Percentiles rank a stretch among this genome's conserved stretches.
These are phyloP conservation scores for Heliconius erato DNA, from an alignment of 2,888 invertebrate genomes.

Conservation along the genomic window DNA sequence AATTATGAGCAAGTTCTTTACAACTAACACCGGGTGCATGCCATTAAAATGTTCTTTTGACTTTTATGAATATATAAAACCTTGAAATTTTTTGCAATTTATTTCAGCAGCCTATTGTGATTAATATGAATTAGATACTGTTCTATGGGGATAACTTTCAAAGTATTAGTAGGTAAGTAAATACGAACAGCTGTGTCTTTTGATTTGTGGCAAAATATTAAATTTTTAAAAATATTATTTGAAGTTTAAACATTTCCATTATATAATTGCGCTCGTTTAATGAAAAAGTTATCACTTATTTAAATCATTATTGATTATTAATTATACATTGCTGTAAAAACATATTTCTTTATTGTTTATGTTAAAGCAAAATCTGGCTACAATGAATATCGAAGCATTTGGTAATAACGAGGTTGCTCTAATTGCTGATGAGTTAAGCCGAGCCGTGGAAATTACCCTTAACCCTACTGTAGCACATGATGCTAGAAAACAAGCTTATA, in stretches of 20 bases:
- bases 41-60: slow-evolving; percentile 47
- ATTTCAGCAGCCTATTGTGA: slow-evolving; percentile 56
- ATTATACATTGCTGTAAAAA: not conserved
- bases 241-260: not conserved
- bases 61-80: slow-evolving; percentile 48
- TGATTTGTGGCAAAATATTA: slow-evolving; percentile 23
- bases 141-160: slow-evolving; percentile 65
- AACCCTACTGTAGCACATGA: slow-evolving; percentile 91
- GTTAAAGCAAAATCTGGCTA: slow-evolving; percentile 57
- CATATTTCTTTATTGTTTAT: not conserved
- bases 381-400: slow-evolving; percentile 75
- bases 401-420: slow-evolving; percentile 85
- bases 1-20: slow-evolving; percentile 33
- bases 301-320: not conserved
- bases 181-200: slow-evolving; percentile 44
- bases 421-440: slow-evolving; percentile 91
- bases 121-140: slow-evolving; percentile 58
- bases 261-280: not conserved
- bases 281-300: not conserved
- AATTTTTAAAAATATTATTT: not conserved
- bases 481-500: slow-evolving; percentile 92
- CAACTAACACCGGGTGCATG: slow-evolving; percentile 51
- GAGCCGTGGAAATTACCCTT: slow-evolving; percentile 93
- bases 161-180: slow-evolving; percentile 65
- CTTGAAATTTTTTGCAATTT: slow-evolving; percentile 47